These are phyloP conservation scores for Anabas testudineus DNA, from an alignment of 2,797 vertebrate species.

Conservation along the genomic window DNA sequence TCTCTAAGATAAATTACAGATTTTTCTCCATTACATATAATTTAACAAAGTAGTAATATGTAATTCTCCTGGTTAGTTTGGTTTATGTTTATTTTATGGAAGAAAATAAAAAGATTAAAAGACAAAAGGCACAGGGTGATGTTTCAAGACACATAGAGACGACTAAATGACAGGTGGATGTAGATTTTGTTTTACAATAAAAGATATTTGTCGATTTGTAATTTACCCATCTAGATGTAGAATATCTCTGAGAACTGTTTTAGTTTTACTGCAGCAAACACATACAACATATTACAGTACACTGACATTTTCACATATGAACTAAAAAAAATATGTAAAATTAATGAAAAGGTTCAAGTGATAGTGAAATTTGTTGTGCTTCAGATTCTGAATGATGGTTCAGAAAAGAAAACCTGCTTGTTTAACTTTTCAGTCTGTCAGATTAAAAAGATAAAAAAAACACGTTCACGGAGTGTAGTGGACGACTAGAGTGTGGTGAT, in stretches of 20 bases:
- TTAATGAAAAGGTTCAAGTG: no score
- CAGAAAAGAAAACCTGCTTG: not conserved
- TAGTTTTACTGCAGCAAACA: not conserved
- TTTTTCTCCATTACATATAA: no score
- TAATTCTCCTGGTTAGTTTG: not conserved
- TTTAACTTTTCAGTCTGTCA: not conserved
- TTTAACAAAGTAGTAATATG: not conserved
- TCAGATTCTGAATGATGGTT: not conserved
- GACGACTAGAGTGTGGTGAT: slow-evolving; percentile 60
- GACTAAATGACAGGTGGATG: not conserved
- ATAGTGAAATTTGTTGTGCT: slow-evolving; percentile 4
- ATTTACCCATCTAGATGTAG: not conserved
- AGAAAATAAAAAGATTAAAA: not conserved
- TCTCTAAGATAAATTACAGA: not conserved
- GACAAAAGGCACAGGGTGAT: not conserved
- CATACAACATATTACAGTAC: not conserved
- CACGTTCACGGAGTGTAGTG: slow-evolving; percentile 69
- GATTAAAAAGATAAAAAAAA: not conserved
- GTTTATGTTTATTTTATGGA: not conserved
- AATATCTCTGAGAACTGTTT: not conserved
- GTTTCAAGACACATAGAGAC: not conserved
- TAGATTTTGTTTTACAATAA: not conserved
- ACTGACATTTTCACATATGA: no score
- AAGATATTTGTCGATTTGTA: not conserved
- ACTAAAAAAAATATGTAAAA: no score